Conservation (phyloP, 2,113 vertebrate genomes). For the Toxotes chatareus region DNA sequence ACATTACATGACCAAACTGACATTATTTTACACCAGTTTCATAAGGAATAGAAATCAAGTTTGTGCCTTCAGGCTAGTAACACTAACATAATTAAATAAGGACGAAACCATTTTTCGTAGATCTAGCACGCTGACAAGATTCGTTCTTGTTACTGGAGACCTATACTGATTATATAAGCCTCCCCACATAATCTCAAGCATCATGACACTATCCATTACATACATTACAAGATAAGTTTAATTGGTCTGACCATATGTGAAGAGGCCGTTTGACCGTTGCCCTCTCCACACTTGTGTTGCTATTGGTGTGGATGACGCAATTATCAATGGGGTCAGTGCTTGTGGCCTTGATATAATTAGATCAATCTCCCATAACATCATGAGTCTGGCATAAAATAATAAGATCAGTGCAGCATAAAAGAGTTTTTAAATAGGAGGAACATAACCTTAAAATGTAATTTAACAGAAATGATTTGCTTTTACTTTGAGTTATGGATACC, state of each 20-base stretch:
- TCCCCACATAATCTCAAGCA: background rate
- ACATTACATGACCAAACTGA: background rate
- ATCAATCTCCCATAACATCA: conserved; percentile 1
- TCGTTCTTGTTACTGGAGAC: background rate
- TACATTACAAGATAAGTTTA: background rate
- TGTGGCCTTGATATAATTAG: background rate
- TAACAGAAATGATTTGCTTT: background rate
- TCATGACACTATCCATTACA: background rate
- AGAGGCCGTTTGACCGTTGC: background rate
- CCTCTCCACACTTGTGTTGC: background rate
- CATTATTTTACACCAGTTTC: background rate
- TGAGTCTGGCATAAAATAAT: background rate
- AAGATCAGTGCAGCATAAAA: background rate
- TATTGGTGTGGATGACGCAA: background rate
- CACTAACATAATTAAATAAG: background rate
- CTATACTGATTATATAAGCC: background rate
- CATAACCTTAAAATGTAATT: background rate
- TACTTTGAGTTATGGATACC: background rate
- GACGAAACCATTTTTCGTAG: background rate
- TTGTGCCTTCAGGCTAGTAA: background rate
- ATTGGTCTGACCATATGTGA: background rate
- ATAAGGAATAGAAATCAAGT: background rate
- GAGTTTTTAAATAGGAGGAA: background rate
- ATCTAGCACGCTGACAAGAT: background rate
- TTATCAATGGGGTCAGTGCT: conserved; percentile 6